Percentiles rank a stretch among this genome's conserved stretches.
phyloP scores from a whole-genome alignment of 1,140 invertebrate species.

The Drosophila parvula region DNA sequence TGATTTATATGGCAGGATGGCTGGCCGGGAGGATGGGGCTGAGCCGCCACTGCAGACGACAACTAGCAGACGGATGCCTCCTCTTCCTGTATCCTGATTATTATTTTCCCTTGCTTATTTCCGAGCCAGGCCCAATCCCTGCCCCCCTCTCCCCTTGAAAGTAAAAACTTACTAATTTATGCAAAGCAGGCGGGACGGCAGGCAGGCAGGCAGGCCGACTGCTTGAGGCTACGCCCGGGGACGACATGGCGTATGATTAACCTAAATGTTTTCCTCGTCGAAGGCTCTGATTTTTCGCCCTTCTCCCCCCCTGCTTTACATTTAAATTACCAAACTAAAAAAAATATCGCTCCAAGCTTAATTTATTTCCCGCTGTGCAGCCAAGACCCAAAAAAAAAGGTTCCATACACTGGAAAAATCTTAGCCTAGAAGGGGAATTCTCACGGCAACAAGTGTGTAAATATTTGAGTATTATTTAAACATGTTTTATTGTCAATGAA shows the following conservation, averaged over 20 bases:
- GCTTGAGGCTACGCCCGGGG: conserved; percentile 23
- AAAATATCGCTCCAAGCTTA: conserved; percentile 53
- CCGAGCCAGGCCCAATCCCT: background rate
- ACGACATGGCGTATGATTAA: conserved; percentile 76
- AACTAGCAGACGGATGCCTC: conserved; percentile 44
- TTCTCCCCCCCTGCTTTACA: conserved; percentile 50
- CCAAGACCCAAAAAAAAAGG: conserved; percentile 52
- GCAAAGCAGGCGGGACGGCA: conserved; percentile 58
- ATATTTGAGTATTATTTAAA: background rate
- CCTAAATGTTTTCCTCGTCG: conserved; percentile 60
- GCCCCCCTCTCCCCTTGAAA: conserved; percentile 16
- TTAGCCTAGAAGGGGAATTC: too few species aligned
- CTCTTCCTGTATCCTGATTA: conserved; percentile 35
- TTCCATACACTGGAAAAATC: conserved; percentile 8
- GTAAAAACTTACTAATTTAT: conserved; percentile 78
- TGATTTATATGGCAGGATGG: conserved; percentile 67
- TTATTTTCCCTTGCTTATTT: conserved; percentile 48
- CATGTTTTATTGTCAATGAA: background rate
- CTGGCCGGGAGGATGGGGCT: conserved; percentile 5
- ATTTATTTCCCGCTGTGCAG: conserved; percentile 50
- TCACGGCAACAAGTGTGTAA: background rate
- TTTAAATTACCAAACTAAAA: conserved; percentile 76
- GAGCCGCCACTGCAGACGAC: conserved; percentile 16
- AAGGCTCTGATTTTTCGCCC: conserved; percentile 38
- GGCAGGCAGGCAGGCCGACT: conserved; percentile 3